A percentile compares a stretch with the other conserved stretches of the same genome.
phyloP scores from a whole-genome alignment of 2,113 vertebrate genomes.

The Barnardius zonarius region DNA sequence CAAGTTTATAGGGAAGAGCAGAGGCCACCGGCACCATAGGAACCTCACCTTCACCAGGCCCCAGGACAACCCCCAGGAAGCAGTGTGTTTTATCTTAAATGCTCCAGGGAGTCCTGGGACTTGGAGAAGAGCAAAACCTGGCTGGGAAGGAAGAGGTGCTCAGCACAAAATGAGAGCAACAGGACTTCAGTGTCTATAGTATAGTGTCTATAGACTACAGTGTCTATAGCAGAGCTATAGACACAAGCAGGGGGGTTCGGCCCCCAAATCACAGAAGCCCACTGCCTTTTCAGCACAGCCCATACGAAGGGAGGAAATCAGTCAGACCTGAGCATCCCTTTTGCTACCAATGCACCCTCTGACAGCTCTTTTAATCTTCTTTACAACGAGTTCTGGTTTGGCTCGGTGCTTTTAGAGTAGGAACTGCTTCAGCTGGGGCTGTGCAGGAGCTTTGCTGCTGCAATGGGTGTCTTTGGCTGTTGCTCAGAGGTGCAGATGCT shows the following conservation, averaged over 20 bases:
- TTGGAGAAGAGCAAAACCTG: neutral
- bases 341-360: rapidly evolving
- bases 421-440: neutral
- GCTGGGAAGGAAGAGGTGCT: neutral
- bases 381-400: neutral
- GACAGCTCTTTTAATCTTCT: neutral
- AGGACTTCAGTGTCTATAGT: no score
- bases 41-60: neutral
- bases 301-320: neutral
- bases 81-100: neutral
- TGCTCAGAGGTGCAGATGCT: rapidly evolving
- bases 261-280: neutral
- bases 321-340: rapidly evolving
- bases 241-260: neutral
- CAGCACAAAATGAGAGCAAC: neutral
- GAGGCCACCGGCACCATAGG: rapidly evolving
- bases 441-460: neutral
- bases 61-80: neutral
- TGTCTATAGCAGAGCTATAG: neutral
- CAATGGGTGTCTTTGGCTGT: rapidly evolving
- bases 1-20: neutral
- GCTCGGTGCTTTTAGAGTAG: neutral
- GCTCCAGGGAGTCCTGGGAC: neutral
- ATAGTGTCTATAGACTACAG: no score
- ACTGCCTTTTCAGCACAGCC: neutral